Evolutionary conservation across 2,797 vertebrate species (phyloP), one percentile per base, ranked within the genome.

Genomic region (Perodicticus potto): DNA sequence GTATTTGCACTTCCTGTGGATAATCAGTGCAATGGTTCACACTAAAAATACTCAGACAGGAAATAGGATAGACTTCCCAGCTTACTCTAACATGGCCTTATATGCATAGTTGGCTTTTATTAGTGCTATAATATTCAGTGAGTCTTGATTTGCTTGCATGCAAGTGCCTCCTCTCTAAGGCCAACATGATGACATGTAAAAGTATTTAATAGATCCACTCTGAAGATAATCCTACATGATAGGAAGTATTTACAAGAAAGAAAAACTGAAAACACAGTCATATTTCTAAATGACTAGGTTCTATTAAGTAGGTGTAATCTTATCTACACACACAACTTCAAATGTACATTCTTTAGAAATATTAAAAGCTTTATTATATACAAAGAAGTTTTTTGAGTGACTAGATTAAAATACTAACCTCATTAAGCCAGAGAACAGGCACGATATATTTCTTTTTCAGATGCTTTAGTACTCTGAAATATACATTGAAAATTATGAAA

Each of bases 381-480:
- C 19, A 86, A 61, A 67, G n/a, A 81, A 67, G 23, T 25, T 89
- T 89, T 22, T 83, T 92, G 87, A 86, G 45, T 85, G 19, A 92
- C 32, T 95, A 87, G 34, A 70, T 3, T 87, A 67, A 96, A 96
- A 95, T 93, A 98, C 99, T 98, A 94, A 99, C 99, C 99, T 99
- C 99, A 96, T 99, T 99, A 93, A 99, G 97, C 99, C 99, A 99
- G 96, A 99, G 95, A 86, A 99, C 0, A 89, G 99, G 99, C 90
- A 99, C 99, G 77, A 99, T 0, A 19, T 99, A 99, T 40, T 98
- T 61, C 0, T 95, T 67, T 94, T 98, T 98, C 63, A 99, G 96
- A 65, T 98, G 98, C 89, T 98, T 98, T 49, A 99, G 97, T 91
- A 99, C 95, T 0, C 99, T 99, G 98, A 76, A 97, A 97, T 55